Evolutionary conservation across 2,888 invertebrate species (phyloP).

Genomic region (Acheta domesticus): DNA sequence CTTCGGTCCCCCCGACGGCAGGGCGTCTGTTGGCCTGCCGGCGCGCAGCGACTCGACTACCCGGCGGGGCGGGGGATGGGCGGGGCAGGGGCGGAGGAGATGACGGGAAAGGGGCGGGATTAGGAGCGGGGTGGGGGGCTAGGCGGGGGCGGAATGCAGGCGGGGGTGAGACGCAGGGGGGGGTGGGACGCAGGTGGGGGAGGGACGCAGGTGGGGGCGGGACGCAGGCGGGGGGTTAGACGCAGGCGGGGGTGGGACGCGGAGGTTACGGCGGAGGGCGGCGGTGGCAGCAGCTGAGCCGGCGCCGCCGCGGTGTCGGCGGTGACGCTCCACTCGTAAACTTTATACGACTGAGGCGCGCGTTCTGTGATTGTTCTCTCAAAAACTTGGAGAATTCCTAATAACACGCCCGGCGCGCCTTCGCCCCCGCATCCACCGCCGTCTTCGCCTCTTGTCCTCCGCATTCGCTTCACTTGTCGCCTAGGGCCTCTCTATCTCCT

Average conservation of each 20-base stretch:
- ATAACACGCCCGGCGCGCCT: not conserved
- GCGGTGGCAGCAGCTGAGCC: not conserved
- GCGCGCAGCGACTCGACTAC: no score
- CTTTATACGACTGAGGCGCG: not conserved
- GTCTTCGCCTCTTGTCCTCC: not conserved
- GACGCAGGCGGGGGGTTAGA: no score
- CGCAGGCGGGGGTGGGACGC: not conserved
- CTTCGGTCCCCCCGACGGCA: no score
- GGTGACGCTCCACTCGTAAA: not conserved
- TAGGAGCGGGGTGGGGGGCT: no score
- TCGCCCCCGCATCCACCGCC: not conserved
- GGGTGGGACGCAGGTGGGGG: no score
- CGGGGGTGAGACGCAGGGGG: no score
- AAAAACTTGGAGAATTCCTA: conserved; percentile 18
- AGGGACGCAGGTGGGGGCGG: no score
- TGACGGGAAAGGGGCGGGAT: no score
- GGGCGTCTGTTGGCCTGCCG: no score
- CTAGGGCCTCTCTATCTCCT: no score
- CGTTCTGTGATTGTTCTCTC: conserved; percentile 9
- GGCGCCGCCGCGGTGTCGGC: not conserved
- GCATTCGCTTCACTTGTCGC: no score
- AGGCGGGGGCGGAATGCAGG: no score
- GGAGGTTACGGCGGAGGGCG: not conserved
- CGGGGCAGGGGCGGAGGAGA: not conserved
- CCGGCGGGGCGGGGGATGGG: not conserved